These are phyloP conservation scores for Nephrocerus scutellatus DNA, from an alignment of 2,888 invertebrate genomes.

Conservation along the genomic window DNA sequence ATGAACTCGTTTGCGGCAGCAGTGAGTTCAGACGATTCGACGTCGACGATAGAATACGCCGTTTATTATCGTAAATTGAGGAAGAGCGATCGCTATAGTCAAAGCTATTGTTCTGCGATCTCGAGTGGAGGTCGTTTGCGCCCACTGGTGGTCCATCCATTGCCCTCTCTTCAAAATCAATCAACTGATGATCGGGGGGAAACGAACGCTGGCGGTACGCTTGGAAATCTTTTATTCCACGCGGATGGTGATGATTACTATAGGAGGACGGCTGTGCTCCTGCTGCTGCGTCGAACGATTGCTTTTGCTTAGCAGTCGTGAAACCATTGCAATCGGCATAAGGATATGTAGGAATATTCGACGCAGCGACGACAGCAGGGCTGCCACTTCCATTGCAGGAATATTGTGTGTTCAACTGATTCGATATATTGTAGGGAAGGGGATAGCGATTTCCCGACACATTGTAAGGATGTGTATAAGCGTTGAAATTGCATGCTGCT, in stretches of 20 bases:
- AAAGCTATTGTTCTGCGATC: slow-evolving; percentile 26
- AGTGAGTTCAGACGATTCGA: slow-evolving; percentile 9
- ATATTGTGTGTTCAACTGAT: slow-evolving; percentile 39
- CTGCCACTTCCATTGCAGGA: slow-evolving; percentile 23
- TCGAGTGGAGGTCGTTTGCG: no score
- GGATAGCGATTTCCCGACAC: slow-evolving; percentile 46
- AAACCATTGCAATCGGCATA: slow-evolving; percentile 30
- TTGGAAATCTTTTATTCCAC: slow-evolving; percentile 23
- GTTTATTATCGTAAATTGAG: slow-evolving; percentile 21
- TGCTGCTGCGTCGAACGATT: slow-evolving; percentile 26
- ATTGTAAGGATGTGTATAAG: slow-evolving; percentile 40
- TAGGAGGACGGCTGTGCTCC: slow-evolving; percentile 9
- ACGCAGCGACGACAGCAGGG: neutral
- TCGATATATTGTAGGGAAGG: slow-evolving; percentile 43
- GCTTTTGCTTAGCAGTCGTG: slow-evolving; percentile 32
- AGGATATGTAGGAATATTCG: slow-evolving; percentile 21
- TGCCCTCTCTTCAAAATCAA: slow-evolving; percentile 42
- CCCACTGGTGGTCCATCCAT: no score
- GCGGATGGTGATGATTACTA: slow-evolving; percentile 16
- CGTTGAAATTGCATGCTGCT: slow-evolving; percentile 17
- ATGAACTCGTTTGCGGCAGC: no score
- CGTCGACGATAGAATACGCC: slow-evolving; percentile 11
- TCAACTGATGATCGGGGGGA: slow-evolving; percentile 39
- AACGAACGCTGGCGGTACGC: slow-evolving; percentile 34
- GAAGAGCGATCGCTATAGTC: slow-evolving; percentile 29